Base-by-base conservation (phyloP, 2,888 invertebrate species). In the Ischnus inquisitorius region DNA sequence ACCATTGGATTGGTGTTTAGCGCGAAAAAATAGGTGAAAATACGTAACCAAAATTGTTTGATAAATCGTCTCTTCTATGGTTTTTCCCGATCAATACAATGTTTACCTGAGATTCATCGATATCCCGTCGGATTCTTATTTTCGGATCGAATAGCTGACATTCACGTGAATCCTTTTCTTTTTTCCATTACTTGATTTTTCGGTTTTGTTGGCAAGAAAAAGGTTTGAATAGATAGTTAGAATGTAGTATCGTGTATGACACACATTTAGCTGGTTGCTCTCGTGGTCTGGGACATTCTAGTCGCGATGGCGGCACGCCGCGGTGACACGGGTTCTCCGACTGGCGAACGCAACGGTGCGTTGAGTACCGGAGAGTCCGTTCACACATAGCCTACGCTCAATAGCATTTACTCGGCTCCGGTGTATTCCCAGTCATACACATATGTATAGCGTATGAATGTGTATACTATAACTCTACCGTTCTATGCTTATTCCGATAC, bases 241-340 rank as follows among this genome's bases (percentile, higher is more conserved):
- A 51, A 65, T 54, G 5, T 65, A 57, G 43, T 57, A 76, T 14
- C 77, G 64, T 75, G 85, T 85, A 81, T 90, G 91, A 90, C 91
- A 91, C 85, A 91, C 90, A 91, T 91, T 90, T 90, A 87, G 86
- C 84, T 88, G 86, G 80, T 82, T 87, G 86, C 84, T 86, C 89
- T 86, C 85, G 87, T 72, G 81, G 71, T 85, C 60, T 43, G 74
- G n/a, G 74, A 78, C 84, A 84, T 84, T 84, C 74, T 81, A 81
- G 78, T 65, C 78, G 81, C 78, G 57, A 81, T 84, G 74, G 74
- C 69, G 78, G 80, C 60, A 67, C 80, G 79, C 75, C 19, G 65
- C 77, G 57, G 60, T 79, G 83, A 80, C 80, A 65, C 71, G 74
- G 64, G 68, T 78, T 84, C 74, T 51, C 62, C 64, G 81, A 65